Evolutionary conservation across 1,140 invertebrate genomes (phyloP), one percentile per base, ranked within the genome.

Genomic region (Heterodera carotae): DNA sequence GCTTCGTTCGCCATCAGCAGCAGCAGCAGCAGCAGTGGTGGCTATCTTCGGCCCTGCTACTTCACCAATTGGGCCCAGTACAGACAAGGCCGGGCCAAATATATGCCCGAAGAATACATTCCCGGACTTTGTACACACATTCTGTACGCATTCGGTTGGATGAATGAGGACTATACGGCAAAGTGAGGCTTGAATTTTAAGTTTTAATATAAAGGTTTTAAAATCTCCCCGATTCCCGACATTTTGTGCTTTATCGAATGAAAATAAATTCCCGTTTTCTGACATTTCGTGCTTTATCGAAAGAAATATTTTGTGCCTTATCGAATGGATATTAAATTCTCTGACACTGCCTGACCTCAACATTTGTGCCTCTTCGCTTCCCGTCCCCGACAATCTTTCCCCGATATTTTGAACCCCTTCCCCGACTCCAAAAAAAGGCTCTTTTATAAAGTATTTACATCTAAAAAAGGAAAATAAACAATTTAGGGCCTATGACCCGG

Each of bases 21-120:
- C 18, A 2, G 3, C 29, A 3, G 33, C 27, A 0, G 31, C 39
- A n/a, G n/a, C 39, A 69, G 36, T 8, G 43, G 12, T 22, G 12
- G 22, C 25, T 82, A 83, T 43, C 33, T 81, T 6, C 77, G 82
- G 0, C 79, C 86, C 59, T 97, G 95, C 87, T 97, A 97, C 88
- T 97, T 96, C 89, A 96, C 94, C 27, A 97, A 97, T 89, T 97
- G 95, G 95, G 95, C 95, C 0, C 95, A 97, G 86, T 97, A 97
- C 87, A 90, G 95, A 71, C 92, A 92, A 0, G 96, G 96, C 87
- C 90, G 93, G 75, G 95, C 94, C 39, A 97, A 97, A 89, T 97
- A 95, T 89, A 86, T 78, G 43, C 95, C 96, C 0, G 95, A 97
- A 90, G 94, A 98, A 88, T 96, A 97, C 78, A 92, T 95, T 75